These are phyloP conservation scores for Clusia tigrina DNA, from an alignment of 2,888 invertebrate species.

Conservation along the genomic window DNA sequence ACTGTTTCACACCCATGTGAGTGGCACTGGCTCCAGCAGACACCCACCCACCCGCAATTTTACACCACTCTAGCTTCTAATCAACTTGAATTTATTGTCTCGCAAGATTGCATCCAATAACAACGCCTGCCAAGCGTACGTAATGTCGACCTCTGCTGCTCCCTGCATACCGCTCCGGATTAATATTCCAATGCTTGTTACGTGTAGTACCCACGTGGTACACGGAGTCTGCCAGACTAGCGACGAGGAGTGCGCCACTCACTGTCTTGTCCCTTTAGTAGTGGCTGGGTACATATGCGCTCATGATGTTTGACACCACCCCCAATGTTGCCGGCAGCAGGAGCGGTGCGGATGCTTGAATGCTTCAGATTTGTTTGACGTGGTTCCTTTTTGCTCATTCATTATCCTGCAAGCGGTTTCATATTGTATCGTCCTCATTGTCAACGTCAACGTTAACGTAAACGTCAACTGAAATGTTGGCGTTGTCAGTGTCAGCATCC, in stretches of 20 bases:
- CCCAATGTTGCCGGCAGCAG: too few relatives aligned
- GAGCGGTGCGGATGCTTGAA: background rate
- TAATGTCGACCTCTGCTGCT: conserved; percentile 9
- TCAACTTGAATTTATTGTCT: conserved; percentile 10
- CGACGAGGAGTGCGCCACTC: background rate
- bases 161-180: background rate
- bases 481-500: background rate
- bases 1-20: background rate
- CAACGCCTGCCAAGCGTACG: conserved; percentile 5
- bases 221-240: too few relatives aligned
- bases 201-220: too few relatives aligned
- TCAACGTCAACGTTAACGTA: background rate
- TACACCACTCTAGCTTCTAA: background rate
- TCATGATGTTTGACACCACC: background rate
- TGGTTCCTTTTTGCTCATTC: background rate
- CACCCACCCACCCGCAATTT: background rate
- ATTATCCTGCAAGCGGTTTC: background rate
- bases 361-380: background rate
- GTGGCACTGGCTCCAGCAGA: background rate
- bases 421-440: background rate
- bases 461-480: background rate
- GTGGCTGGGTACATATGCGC: background rate
- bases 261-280: background rate
- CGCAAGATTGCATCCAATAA: conserved; percentile 11
- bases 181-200: too few relatives aligned